Evolutionary conservation across 2,888 invertebrate species (phyloP), one percentile per base, ranked within the genome.

Genomic region (Trichogramma dendrolimi): DNA sequence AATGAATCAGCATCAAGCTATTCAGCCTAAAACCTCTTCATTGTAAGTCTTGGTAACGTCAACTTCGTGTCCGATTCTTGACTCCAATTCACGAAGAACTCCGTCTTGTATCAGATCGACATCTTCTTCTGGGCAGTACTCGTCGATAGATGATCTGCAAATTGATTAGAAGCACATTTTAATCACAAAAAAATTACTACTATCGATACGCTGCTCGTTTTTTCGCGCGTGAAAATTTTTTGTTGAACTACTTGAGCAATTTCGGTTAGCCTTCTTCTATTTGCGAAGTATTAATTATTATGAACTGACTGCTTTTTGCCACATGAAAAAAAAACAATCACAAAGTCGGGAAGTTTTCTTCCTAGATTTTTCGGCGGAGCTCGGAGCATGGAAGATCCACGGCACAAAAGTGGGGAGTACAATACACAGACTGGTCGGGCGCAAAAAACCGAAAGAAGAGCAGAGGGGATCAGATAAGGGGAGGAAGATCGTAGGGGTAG

Each of bases 121-220:
- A 79, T 91, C 90, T 73, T 90, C 85, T 14, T 84, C 80, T 0
- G 95, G 95, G 71, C 94, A 94, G 75, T 95, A 96, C 67, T 93
- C 94, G 74, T 96, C 95, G 49, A 87, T 86, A 55, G 91, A 89
- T 0, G 94, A 95, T 71, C 94, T 78, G 65, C 27, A 61, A 68
- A 27, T 27, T 27, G 1, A 27, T 27, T 27, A 27, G 27, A 27
- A 27, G 27, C 27, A 27, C 27, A 27, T 27, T 27, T 27, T 27
- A 27, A 27, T 27, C 27, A 27, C 27, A 27, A 2, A 27, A 27
- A 27, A 27, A 27, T 27, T 27, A 27, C 27, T 27, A 27, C 27
- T 1, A 2, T 27, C 0, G 27, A 27, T 27, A 27, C 27, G 27
- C 27, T 27, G 27, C 27, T 27, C 27, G 0, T 1, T 27, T 27